Conservation (phyloP, 2,113 vertebrate species). For the Cynoglossus semilaevis region DNA sequence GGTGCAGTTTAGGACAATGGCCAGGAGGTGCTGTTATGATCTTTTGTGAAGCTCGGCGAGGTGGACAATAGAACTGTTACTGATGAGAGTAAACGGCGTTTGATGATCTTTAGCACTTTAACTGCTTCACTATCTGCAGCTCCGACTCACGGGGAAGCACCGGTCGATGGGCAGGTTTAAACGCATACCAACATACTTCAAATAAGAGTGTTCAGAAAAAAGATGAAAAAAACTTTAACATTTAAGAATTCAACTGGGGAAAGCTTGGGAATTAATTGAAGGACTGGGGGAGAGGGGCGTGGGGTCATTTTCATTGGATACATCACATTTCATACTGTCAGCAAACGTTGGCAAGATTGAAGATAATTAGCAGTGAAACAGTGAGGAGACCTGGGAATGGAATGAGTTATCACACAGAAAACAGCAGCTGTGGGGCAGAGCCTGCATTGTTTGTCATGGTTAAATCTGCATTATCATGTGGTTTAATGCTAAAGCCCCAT, state of each 20-base stretch:
- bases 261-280: too few species aligned
- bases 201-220: background rate
- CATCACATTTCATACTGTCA: too few species aligned
- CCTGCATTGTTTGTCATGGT: background rate
- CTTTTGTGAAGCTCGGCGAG: constrained; percentile 39
- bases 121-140: constrained; percentile 5
- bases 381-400: too few species aligned
- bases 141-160: constrained; percentile 3
- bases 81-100: constrained; percentile 39
- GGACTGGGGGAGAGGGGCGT: too few species aligned
- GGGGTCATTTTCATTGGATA: too few species aligned
- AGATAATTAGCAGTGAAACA: too few species aligned
- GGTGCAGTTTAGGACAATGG: constrained; percentile 43
- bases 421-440: background rate
- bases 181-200: background rate
- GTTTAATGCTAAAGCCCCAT: background rate
- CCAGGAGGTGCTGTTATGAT: constrained; percentile 30
- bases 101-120: constrained; percentile 16
- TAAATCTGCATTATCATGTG: constrained; percentile 1
- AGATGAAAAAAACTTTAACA: too few species aligned
- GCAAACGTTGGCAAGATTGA: too few species aligned
- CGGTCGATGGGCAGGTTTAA: constrained; percentile 1
- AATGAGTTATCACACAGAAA: too few species aligned
- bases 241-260: too few species aligned
- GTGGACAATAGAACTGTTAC: constrained; percentile 32